These are phyloP conservation scores for Coelopa pilipes DNA, from an alignment of 2,888 invertebrate genomes.

Conservation along the genomic window DNA sequence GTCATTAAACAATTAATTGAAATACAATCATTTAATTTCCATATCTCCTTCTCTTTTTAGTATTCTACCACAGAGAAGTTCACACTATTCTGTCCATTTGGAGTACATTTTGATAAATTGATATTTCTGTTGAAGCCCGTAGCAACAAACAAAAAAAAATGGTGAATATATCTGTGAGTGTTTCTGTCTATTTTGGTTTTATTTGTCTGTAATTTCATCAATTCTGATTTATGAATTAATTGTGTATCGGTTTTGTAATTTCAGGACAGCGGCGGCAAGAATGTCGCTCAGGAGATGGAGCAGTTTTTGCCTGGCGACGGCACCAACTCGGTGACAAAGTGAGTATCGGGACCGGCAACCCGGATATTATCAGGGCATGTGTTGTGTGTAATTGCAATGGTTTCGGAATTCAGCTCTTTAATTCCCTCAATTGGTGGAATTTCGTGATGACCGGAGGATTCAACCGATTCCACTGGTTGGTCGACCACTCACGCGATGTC, in stretches of 20 bases:
- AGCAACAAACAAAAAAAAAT: conserved; percentile 47
- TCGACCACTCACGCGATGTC: too few species aligned
- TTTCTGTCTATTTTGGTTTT: conserved; percentile 27
- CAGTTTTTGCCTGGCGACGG: conserved; percentile 80
- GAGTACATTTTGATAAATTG: conserved; percentile 4
- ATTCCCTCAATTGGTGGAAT: too few species aligned
- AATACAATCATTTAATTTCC: too few species aligned
- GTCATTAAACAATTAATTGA: too few species aligned
- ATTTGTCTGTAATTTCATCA: background rate
- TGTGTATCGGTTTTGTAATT: background rate
- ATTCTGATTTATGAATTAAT: conserved; percentile 13
- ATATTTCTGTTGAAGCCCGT: background rate
- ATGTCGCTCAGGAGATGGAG: conserved; percentile 77
- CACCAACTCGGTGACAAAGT: conserved; percentile 56
- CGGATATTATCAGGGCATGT: too few species aligned
- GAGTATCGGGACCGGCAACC: conserved; percentile 46
- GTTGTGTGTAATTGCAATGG: too few species aligned
- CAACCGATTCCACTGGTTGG: too few species aligned
- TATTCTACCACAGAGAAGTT: too few species aligned
- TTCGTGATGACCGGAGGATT: too few species aligned
- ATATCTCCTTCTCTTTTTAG: too few species aligned
- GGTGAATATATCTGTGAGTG: conserved; percentile 63
- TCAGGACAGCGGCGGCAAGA: conserved; percentile 61
- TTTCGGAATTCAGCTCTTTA: too few species aligned
- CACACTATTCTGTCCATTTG: too few species aligned